A percentile compares a stretch with the other conserved stretches of the same genome.
These are phyloP conservation scores for Hofmannophila pseudospretella DNA, from an alignment of 2,888 invertebrate species.

Conservation along the genomic window DNA sequence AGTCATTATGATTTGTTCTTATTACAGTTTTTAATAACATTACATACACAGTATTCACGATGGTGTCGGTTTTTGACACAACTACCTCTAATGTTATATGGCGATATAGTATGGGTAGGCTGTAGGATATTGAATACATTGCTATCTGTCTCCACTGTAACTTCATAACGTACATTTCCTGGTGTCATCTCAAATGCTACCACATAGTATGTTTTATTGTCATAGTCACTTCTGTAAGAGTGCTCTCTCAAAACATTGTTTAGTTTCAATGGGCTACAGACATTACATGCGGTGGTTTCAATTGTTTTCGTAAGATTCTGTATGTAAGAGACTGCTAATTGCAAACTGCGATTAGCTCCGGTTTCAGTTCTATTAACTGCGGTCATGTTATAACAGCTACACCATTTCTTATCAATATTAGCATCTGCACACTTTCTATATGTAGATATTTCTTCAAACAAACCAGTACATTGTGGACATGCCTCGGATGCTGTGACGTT, in stretches of 20 bases:
- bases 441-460: conserved; percentile 76
- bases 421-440: conserved; percentile 82
- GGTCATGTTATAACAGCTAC: conserved; percentile 80
- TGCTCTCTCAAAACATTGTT: conserved; percentile 64
- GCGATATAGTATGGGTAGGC: conserved; percentile 63
- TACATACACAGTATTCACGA: conserved; percentile 43
- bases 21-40: conserved; percentile 16
- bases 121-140: conserved; percentile 62
- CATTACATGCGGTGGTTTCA: conserved; percentile 36
- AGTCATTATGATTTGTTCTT: conserved; percentile 10
- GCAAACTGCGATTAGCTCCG: conserved; percentile 59
- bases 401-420: conserved; percentile 84
- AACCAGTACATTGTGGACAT: conserved; percentile 80
- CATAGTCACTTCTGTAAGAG: conserved; percentile 43
- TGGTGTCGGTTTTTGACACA: conserved; percentile 34
- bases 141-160: conserved; percentile 71
- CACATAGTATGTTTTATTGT: conserved; percentile 67
- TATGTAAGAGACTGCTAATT: conserved; percentile 47
- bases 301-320: conserved; percentile 26
- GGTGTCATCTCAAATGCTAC: conserved; percentile 80
- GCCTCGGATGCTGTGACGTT: conserved; percentile 52
- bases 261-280: conserved; percentile 71
- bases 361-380: conserved; percentile 40
- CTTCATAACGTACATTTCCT: conserved; percentile 81
- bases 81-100: conserved; percentile 36